Conservation (phyloP, 2,113 vertebrate genomes). For the Geococcyx californianus region DNA sequence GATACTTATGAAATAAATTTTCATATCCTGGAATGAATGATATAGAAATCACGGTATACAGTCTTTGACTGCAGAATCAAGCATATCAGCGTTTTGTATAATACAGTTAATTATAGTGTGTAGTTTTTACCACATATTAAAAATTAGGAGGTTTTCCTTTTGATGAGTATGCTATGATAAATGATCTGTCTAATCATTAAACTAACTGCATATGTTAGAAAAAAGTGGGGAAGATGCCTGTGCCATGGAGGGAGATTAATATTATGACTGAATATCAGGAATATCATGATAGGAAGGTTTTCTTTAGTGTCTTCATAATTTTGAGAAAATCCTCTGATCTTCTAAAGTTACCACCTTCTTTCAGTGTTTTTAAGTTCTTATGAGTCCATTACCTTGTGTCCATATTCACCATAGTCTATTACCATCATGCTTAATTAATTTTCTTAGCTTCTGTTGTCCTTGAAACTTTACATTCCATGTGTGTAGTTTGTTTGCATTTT, state of each 20-base stretch:
- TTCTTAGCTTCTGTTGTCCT: not conserved
- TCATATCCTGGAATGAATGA: not conserved
- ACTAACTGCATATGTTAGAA: not conserved
- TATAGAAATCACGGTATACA: not conserved
- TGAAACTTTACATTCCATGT: not conserved
- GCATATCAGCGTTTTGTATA: not conserved
- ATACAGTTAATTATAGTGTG: not conserved
- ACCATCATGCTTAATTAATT: not conserved
- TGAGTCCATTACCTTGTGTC: not conserved
- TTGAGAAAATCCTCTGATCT: not conserved
- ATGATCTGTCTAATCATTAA: not conserved
- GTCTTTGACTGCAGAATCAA: not conserved
- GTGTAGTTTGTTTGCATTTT: not conserved
- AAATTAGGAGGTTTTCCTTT: not conserved
- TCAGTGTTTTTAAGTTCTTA: not conserved
- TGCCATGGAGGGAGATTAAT: fast-evolving
- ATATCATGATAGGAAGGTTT: not conserved
- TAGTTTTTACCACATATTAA: not conserved
- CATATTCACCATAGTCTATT: not conserved
- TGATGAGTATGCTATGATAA: not conserved
- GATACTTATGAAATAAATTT: not conserved
- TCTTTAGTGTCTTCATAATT: not conserved
- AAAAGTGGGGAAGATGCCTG: not conserved
- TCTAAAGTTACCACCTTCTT: not conserved
- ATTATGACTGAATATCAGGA: not conserved